phyloP scores from a whole-genome alignment of 2,888 invertebrate species.

The Drosophila meridiana region DNA sequence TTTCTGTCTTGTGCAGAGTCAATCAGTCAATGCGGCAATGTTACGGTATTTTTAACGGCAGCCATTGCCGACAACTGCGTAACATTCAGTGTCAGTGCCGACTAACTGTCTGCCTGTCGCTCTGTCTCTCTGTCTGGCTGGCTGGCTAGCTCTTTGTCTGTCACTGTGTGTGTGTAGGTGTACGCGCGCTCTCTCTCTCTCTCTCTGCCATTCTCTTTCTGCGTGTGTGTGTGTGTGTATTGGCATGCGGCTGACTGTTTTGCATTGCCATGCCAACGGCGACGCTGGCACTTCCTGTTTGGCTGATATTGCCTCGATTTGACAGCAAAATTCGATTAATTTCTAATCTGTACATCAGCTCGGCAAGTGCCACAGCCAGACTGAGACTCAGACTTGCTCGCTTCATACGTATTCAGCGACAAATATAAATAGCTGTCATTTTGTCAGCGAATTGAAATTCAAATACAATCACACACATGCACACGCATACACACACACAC shows the following conservation, averaged over 20 bases:
- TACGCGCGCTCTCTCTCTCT: slow-evolving; percentile 10
- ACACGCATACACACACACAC: slow-evolving; percentile 4
- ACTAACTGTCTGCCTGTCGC: slow-evolving; percentile 29
- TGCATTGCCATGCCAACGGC: slow-evolving; percentile 76
- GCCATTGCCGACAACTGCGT: slow-evolving; percentile 68
- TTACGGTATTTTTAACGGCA: slow-evolving; percentile 58
- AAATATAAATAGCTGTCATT: slow-evolving; percentile 78
- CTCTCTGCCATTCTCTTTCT: neutral
- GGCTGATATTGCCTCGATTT: slow-evolving; percentile 66
- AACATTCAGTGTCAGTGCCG: slow-evolving; percentile 73
- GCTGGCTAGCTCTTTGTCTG: slow-evolving; percentile 30
- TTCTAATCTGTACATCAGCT: slow-evolving; percentile 75
- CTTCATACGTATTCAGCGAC: slow-evolving; percentile 36
- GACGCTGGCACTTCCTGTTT: slow-evolving; percentile 57
- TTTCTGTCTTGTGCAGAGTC: neutral
- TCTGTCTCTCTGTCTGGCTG: slow-evolving; percentile 11
- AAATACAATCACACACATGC: slow-evolving; percentile 19
- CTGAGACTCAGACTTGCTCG: slow-evolving; percentile 25
- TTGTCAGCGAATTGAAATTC: slow-evolving; percentile 66
- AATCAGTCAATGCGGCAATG: slow-evolving; percentile 58
- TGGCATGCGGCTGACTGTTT: slow-evolving; percentile 67
- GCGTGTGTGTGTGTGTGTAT: slow-evolving; percentile 47
- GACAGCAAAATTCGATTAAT: slow-evolving; percentile 79
- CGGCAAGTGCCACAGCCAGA: slow-evolving; percentile 62
- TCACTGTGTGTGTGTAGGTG: slow-evolving; percentile 45